Evolutionary conservation across 2,113 vertebrate species (phyloP).

Genomic region (Sceloporus tristichus): DNA sequence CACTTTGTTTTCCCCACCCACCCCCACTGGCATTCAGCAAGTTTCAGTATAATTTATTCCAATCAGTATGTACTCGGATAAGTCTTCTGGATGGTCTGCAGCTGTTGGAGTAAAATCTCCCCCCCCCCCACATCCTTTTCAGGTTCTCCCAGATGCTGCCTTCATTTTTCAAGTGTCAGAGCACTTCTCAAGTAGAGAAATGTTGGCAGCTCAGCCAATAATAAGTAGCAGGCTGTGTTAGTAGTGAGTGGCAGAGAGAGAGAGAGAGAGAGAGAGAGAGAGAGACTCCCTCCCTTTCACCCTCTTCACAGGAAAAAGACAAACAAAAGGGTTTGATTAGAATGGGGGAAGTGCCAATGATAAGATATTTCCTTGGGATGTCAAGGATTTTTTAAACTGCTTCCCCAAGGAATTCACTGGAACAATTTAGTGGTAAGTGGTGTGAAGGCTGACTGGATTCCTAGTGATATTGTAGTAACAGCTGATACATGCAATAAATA

Average conservation of each 20-base stretch:
- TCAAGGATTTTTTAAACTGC: conserved; percentile 36
- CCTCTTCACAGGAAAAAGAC: conserved; percentile 39
- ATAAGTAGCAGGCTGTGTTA: conserved; percentile 46
- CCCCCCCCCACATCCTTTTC: conserved; percentile 44
- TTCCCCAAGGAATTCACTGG: background rate
- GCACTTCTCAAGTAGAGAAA: conserved; percentile 4
- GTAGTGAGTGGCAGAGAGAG: conserved; percentile 43
- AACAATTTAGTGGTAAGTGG: background rate
- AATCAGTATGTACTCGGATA: conserved; percentile 58
- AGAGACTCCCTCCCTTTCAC: conserved; percentile 32
- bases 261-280: conserved; percentile 46
- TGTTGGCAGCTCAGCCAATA: conserved; percentile 45
- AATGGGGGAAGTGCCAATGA: conserved; percentile 57
- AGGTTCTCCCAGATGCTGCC: conserved; percentile 69
- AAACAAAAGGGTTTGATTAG: conserved; percentile 69
- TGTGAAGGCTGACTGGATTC: background rate
- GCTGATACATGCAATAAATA: conserved; percentile 31
- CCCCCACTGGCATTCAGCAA: conserved; percentile 9
- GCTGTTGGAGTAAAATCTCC: conserved; percentile 49
- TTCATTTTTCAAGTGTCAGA: conserved; percentile 45
- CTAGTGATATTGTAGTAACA: conserved; percentile 33
- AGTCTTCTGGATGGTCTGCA: conserved; percentile 51
- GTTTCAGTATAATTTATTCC: conserved; percentile 57
- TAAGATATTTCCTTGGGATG: background rate
- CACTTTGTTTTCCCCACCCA: background rate